Conservation (phyloP, 1,140 invertebrate species). For the Lepidostoma basale region DNA sequence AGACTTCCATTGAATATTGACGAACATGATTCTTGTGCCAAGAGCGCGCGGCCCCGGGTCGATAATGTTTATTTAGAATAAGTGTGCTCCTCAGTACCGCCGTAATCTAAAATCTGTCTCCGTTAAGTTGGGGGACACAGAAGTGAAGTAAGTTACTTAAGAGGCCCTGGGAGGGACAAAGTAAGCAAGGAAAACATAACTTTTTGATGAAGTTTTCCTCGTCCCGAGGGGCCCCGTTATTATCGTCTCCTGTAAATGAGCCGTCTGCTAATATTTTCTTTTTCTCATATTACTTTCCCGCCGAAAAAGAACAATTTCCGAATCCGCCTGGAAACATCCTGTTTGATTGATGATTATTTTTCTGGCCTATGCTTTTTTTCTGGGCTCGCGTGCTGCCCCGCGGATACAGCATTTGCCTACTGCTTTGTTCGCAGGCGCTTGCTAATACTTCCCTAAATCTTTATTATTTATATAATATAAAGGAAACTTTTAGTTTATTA, state of each 20-base stretch:
- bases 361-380: constrained; percentile 27
- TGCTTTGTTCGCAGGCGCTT: constrained; percentile 1
- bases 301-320: constrained; percentile 25
- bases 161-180: neutral
- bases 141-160: neutral
- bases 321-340: constrained; percentile 23
- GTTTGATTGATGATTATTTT: constrained; percentile 38
- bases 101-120: no score
- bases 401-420: constrained; percentile 19
- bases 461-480: constrained; percentile 9
- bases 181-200: constrained; percentile 30
- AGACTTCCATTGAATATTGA: no score
- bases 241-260: constrained; percentile 18
- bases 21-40: no score
- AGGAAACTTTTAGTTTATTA: neutral
- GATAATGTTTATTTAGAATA: no score
- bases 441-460: neutral
- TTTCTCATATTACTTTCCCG: constrained; percentile 11
- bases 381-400: neutral
- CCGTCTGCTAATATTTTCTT: constrained; percentile 30
- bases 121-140: no score
- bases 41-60: no score
- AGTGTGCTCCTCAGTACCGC: no score
- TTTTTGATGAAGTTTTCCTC: constrained; percentile 39
- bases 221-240: constrained; percentile 22